phyloP scores from a whole-genome alignment of 2,797 vertebrate genomes.

The Dryobates pubescens region DNA sequence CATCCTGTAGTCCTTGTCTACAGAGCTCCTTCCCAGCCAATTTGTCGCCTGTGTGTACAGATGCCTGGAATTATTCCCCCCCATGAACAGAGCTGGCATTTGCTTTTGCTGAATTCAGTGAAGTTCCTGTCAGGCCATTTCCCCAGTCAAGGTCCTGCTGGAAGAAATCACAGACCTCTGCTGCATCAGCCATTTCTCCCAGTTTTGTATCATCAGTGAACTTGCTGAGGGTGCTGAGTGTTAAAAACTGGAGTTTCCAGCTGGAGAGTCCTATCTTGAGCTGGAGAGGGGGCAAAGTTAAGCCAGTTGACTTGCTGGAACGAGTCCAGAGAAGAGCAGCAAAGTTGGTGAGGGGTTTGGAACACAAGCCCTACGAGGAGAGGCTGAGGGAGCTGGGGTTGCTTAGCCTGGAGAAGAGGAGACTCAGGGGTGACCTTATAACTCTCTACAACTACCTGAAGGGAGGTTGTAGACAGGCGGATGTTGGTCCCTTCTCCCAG shows the following conservation, averaged over 20 bases:
- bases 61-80: not conserved
- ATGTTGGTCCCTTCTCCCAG: too few species aligned
- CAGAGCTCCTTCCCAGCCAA: not conserved
- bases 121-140: not conserved
- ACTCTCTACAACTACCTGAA: too few species aligned
- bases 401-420: too few species aligned
- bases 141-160: not conserved
- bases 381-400: too few species aligned
- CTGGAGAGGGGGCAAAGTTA: not conserved
- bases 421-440: too few species aligned
- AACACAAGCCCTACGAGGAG: too few species aligned
- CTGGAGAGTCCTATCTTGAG: not conserved
- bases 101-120: not conserved
- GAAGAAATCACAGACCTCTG: not conserved
- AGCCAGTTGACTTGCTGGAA: too few species aligned
- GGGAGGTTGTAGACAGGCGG: too few species aligned
- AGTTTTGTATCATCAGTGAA: not conserved
- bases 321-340: too few species aligned
- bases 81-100: not conserved
- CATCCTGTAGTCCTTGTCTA: not conserved
- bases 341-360: too few species aligned
- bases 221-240: not conserved
- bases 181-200: not conserved
- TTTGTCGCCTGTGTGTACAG: not conserved
- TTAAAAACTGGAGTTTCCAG: not conserved